Evolutionary conservation across 2,797 vertebrate species (phyloP).

Genomic region (Podarcis siculus): DNA sequence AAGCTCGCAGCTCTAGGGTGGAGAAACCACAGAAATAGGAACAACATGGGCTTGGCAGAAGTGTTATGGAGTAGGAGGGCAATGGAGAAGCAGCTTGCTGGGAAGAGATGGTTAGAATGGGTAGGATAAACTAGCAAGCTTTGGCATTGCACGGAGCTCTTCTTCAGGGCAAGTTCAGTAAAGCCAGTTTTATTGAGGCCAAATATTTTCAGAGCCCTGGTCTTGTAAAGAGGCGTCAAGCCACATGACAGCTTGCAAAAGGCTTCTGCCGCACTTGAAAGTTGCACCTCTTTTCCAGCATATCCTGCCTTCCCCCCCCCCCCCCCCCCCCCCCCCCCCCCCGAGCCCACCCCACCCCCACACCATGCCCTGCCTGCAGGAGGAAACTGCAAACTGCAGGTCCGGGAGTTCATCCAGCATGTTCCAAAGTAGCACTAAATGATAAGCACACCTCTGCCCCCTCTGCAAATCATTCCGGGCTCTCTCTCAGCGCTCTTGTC

Average conservation of each 20-base stretch:
- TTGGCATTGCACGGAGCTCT: neutral
- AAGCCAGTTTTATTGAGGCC: neutral
- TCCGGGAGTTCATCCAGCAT: neutral
- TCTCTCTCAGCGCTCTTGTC: neutral
- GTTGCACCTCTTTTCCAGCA: neutral
- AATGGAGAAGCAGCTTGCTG: neutral
- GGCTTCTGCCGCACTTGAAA: neutral
- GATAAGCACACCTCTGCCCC: neutral
- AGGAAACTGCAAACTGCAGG: neutral
- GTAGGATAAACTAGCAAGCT: neutral
- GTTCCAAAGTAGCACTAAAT: conserved; percentile 15
- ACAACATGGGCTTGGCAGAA: neutral
- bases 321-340: no score
- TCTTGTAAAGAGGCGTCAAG: neutral
- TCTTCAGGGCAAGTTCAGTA: neutral
- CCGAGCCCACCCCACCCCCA: no score
- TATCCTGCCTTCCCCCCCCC: no score
- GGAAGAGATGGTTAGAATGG: no score
- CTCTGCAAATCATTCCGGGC: neutral
- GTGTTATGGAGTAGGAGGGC: neutral
- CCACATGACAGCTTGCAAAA: neutral
- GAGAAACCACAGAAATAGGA: neutral
- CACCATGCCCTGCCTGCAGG: neutral
- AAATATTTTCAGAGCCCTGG: neutral
- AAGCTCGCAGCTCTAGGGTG: neutral